phyloP scores from a whole-genome alignment of 2,113 vertebrate genomes.

The Rissa tridactyla region DNA sequence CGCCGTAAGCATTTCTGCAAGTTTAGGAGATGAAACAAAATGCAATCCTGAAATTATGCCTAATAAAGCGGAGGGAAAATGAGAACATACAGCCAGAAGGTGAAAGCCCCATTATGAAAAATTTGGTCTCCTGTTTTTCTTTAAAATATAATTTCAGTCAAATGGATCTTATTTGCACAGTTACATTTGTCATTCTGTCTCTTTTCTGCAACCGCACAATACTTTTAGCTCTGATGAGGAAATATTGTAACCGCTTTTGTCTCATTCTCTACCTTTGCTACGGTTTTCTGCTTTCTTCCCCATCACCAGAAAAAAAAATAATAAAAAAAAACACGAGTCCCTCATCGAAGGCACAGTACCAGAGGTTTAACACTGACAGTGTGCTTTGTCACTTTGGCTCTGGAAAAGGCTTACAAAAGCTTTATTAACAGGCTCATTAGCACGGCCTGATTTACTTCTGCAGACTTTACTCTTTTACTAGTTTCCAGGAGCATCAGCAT shows the following conservation, averaged over 20 bases:
- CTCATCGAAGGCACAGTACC: constrained; percentile 2
- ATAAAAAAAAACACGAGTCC: neutral
- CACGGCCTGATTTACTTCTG: constrained; percentile 74
- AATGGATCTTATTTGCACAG: constrained; percentile 31
- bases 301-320: neutral
- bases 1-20: neutral
- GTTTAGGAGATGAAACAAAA: constrained; percentile 22
- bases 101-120: constrained; percentile 38
- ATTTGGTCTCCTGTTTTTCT: constrained; percentile 34
- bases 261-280: constrained; percentile 26
- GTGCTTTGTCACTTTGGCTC: constrained; percentile 61
- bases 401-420: constrained; percentile 69
- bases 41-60: constrained; percentile 6
- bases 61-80: constrained; percentile 19
- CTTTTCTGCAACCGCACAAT: neutral
- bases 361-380: constrained; percentile 38
- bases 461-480: constrained; percentile 66
- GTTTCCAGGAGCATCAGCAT: constrained; percentile 71
- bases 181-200: constrained; percentile 43
- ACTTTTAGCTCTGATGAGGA: constrained; percentile 42
- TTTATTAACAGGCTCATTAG: constrained; percentile 78
- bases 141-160: constrained; percentile 57
- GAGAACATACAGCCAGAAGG: constrained; percentile 28
- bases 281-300: neutral
- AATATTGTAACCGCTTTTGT: constrained; percentile 36